Evolutionary conservation across 2,888 invertebrate species (phyloP), one percentile per base, ranked within the genome.

Genomic region (Rhagium mordax): DNA sequence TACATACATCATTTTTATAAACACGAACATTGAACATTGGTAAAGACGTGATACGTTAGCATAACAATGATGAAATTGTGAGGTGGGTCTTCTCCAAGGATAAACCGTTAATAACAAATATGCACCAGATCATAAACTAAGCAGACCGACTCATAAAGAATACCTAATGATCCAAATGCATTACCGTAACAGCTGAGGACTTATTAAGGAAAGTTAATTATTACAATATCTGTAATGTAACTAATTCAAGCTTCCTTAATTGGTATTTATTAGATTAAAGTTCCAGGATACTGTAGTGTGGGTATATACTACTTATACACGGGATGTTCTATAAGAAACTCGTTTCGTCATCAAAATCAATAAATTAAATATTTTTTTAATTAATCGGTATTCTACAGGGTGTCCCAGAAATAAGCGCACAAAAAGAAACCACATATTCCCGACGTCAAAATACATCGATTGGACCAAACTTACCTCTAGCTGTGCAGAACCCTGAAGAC

Each of bases 11-110:
- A 69, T 60, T 53, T 71, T 65, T 55, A 48, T 47, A 51, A 29
- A 41, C 41, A 33, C 27, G n/a, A n/a, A n/a, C n/a, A n/a, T n/a
- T n/a, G 64, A 48, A 55, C 29, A 55, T 65, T 61, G 24, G 41
- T 27, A 48, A 68, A 68, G 72, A 77, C 77, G 77, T 77, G 77
- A 75, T 77, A 77, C 75, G 77, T 75, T 77, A 77, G 72, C 33
- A 33, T 33, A 70, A 64, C 71, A 77, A 75, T 77, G 71, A 61
- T 72, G 72, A 68, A 75, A 67, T 60, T 16, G 60, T 60, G 72
- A 75, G 77, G 74, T 75, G 75, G 75, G 77, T 74, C 65, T 71
- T 41, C 41, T 60, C 47, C 77, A 77, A 77, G 77, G 77, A 66
- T 72, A 62, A 51, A 21, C 18, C 62, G 47, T 49, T 60, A 70